Evolutionary conservation across 2,113 vertebrate genomes (phyloP), one percentile per base, ranked within the genome.

Genomic region (Mystacornis crossleyi): DNA sequence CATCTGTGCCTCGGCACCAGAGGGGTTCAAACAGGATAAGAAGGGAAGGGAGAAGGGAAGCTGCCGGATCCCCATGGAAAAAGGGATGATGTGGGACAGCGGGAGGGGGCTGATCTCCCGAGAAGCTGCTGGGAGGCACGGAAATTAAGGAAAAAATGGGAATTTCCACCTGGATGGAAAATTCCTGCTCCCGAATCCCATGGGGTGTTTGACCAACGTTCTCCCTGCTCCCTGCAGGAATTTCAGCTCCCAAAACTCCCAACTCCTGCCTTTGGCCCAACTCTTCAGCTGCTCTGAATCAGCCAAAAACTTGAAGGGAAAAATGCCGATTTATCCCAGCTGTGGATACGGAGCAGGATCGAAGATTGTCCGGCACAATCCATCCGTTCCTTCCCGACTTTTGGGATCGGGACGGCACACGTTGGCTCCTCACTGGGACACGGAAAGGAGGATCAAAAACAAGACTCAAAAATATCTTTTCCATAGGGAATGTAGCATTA

Each of bases 261-360:
- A n/a, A n/a, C n/a, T n/a, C n/a, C n/a, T n/a, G n/a, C n/a, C 28
- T 86, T 92, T 57, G n/a, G 45, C 65, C n/a, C 66, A 61, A 3
- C 6, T 28, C 28, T 57, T 64, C 58, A 60, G 62, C 82, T 77
- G 95, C 79, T 96, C 86, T 77, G 28, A 80, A 94, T 94, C 94
- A 78, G 54, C 6, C 50, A 29, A 80, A 57, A 42, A 82, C 40
- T 90, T 89, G 75, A 53, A 89, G 82, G 86, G 50, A 29, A 65
- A 74, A 89, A 40, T 6, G 45, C 10, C 61, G 96, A 86, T 92
- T 58, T 51, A 34, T 95, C 40, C 62, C 91, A 72, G 93, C 86
- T 71, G 88, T 48, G 94, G 70, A 21, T 43, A 58, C 3, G 34
- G 85, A 92, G 82, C 81, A 38, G 93, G 86, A 81, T 47, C 53